Percentiles rank a stretch among this genome's conserved stretches.
Conservation (phyloP, 2,113 vertebrate genomes). For the Misgurnus mizolepis region DNA sequence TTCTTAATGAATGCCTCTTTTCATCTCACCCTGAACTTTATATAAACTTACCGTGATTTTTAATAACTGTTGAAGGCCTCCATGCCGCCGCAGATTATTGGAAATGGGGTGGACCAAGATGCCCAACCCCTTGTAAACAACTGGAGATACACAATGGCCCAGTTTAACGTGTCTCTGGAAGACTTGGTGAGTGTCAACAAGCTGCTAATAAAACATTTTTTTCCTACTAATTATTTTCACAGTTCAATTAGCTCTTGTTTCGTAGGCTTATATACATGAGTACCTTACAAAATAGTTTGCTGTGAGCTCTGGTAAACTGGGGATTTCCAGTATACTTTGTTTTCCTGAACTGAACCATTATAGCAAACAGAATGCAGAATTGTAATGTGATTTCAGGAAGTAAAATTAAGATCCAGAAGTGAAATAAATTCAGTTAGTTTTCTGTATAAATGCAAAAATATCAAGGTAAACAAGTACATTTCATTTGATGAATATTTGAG, state of each 20-base stretch:
- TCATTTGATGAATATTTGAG: too few relatives aligned
- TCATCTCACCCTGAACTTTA: neutral
- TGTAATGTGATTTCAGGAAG: too few relatives aligned
- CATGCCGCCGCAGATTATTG: constrained; percentile 11
- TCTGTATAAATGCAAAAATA: too few relatives aligned
- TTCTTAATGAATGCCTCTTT: neutral
- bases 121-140: constrained; percentile 49
- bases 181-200: constrained; percentile 51
- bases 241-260: neutral
- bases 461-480: too few relatives aligned
- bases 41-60: neutral
- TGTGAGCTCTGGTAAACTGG: neutral
- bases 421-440: too few relatives aligned
- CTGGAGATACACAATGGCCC: constrained; percentile 50
- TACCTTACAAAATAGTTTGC: too few relatives aligned
- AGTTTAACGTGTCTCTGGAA: constrained; percentile 26
- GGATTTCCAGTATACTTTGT: too few relatives aligned
- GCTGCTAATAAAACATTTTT: neutral
- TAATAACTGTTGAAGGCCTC: constrained; percentile 25
- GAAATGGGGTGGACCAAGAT: constrained; percentile 54
- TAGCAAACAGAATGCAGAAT: too few relatives aligned
- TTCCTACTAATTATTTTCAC: neutral
- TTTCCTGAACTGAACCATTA: too few relatives aligned
- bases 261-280: neutral
- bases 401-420: too few relatives aligned